These are phyloP conservation scores for Diadumene lineata DNA, from an alignment of 92 coral and sea anemone genomes.

Conservation along the genomic window DNA sequence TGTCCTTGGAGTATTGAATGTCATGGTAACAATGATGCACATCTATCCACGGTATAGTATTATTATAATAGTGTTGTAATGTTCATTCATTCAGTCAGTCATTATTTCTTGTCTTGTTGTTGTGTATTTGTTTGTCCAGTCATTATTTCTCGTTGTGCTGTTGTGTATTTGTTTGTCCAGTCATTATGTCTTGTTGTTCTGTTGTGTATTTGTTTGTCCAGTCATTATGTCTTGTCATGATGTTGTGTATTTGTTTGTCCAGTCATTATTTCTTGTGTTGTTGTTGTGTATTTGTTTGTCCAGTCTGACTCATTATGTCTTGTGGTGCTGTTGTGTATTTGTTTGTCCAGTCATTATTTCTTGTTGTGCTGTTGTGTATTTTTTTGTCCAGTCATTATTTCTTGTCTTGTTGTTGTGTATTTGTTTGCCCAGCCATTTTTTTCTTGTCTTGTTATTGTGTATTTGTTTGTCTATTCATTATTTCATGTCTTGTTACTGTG, in stretches of 20 bases:
- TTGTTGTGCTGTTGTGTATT: not conserved
- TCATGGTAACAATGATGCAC: slow-evolving; percentile 7
- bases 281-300: not conserved
- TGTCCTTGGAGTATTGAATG: slow-evolving; percentile 29
- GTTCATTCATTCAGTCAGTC: not conserved
- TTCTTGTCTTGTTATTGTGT: not conserved
- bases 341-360: not conserved
- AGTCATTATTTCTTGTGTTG: not conserved
- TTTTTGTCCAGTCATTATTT: not conserved
- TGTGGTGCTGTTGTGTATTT: not conserved
- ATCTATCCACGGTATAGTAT: slow-evolving; percentile 4
- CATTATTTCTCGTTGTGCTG: too few relatives aligned
- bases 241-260: not conserved
- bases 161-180: not conserved
- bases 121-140: not conserved
- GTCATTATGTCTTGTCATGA: not conserved
- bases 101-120: not conserved
- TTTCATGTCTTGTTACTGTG: not conserved
- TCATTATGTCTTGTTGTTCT: not conserved
- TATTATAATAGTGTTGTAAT: too few relatives aligned
- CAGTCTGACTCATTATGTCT: not conserved
- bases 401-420: not conserved
- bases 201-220: not conserved
- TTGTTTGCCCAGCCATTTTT: not conserved
- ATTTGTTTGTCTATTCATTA: not conserved